These are phyloP conservation scores for Osedax fenrisi DNA, from an alignment of 2,888 invertebrate genomes.

Conservation along the genomic window DNA sequence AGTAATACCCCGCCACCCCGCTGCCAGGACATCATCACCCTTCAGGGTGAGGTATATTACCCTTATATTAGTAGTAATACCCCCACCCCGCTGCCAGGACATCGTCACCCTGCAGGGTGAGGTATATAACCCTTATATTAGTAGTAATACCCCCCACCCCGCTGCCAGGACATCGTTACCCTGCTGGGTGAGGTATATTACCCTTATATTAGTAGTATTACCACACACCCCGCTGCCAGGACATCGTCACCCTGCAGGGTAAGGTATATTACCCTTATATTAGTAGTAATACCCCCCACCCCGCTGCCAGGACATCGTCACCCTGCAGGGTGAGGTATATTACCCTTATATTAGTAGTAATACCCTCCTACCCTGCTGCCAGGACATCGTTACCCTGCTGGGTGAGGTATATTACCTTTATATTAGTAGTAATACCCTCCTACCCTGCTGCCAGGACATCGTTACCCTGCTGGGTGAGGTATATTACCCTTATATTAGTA, in stretches of 20 bases:
- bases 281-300: too few species aligned
- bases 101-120: slow-evolving; percentile 57
- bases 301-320: slow-evolving; percentile 58
- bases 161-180: slow-evolving; percentile 57
- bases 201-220: too few species aligned
- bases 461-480: slow-evolving; percentile 59
- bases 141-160: too few species aligned
- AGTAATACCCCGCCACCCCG: too few species aligned
- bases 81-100: too few species aligned
- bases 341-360: slow-evolving; percentile 63
- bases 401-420: slow-evolving; percentile 63
- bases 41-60: slow-evolving; percentile 60
- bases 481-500: slow-evolving; percentile 63
- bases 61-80: too few species aligned
- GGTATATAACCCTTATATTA: slow-evolving; percentile 63
- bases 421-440: too few species aligned
- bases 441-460: slow-evolving; percentile 54
- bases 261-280: slow-evolving; percentile 63
- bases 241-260: slow-evolving; percentile 57
- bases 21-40: slow-evolving; percentile 57
- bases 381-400: slow-evolving; percentile 59
- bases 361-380: too few species aligned
- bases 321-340: slow-evolving; percentile 58
- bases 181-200: slow-evolving; percentile 60
- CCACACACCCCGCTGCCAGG: slow-evolving; percentile 55